Conservation (phyloP, 2,113 vertebrate genomes). For the Pomatorhinus ruficollis region DNA sequence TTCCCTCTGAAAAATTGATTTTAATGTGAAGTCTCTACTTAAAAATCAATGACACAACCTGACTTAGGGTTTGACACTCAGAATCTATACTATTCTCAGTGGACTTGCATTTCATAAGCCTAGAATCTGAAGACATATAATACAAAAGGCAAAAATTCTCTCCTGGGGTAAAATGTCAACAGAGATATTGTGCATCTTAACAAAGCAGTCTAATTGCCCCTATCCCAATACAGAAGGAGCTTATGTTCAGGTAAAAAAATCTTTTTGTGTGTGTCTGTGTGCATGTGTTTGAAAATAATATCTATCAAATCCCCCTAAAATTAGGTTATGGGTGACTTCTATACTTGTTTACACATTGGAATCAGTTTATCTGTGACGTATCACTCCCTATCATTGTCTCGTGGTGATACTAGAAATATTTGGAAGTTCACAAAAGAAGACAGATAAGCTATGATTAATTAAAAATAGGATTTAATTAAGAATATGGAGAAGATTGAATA, state of each 20-base stretch:
- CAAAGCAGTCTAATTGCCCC: neutral
- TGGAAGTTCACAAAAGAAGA: neutral
- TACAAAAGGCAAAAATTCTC: slow-evolving; percentile 1
- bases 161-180: neutral
- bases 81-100: slow-evolving; percentile 17
- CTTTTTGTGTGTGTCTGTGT: neutral
- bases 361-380: neutral
- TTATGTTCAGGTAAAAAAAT: neutral
- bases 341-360: neutral
- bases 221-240: neutral
- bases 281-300: neutral
- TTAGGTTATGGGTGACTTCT: neutral
- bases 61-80: slow-evolving; percentile 1
- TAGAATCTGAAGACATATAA: neutral
- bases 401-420: neutral
- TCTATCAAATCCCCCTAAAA: neutral
- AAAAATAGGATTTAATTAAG: neutral
- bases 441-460: neutral
- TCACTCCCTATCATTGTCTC: neutral
- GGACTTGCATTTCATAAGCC: neutral
- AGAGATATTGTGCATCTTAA: neutral
- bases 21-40: neutral
- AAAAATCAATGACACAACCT: slow-evolving; percentile 48
- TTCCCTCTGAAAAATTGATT: slow-evolving; percentile 35
- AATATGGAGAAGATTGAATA: neutral